Conservation (phyloP, 2,888 invertebrate genomes). For the Apeira syringaria region DNA sequence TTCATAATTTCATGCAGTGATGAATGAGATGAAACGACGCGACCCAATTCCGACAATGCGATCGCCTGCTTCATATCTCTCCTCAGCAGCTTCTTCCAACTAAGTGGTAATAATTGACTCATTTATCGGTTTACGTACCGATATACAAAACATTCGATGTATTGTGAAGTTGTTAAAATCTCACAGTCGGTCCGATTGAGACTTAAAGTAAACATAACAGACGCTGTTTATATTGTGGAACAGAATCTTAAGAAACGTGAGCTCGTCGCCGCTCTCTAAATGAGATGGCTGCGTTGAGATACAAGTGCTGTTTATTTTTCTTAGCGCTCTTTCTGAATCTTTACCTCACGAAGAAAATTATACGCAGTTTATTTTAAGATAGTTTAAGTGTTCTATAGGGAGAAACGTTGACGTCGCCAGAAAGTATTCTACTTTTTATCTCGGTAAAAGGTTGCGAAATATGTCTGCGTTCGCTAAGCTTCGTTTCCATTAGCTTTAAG, state of each 20-base stretch:
- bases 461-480: conserved; percentile 7
- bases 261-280: conserved; percentile 58
- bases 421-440: conserved; percentile 33
- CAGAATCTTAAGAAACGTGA: conserved; percentile 69
- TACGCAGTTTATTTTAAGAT: conserved; percentile 59
- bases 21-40: conserved; percentile 30
- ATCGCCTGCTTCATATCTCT: conserved; percentile 32
- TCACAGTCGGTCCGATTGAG: conserved; percentile 44
- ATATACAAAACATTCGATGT: conserved; percentile 23
- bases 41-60: conserved; percentile 30
- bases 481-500: conserved; percentile 14
- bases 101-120: conserved; percentile 38
- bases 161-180: conserved; percentile 49
- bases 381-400: conserved; percentile 48
- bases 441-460: conserved; percentile 23
- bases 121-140: conserved; percentile 29
- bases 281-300: conserved; percentile 73
- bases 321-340: conserved; percentile 63
- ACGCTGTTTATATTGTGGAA: conserved; percentile 63
- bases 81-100: conserved; percentile 20
- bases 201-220: conserved; percentile 60
- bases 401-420: conserved; percentile 28
- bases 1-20: conserved; percentile 30
- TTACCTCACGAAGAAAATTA: conserved; percentile 58
- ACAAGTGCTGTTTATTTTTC: conserved; percentile 75